Evolutionary conservation across 2,888 invertebrate genomes (phyloP).

Genomic region (Lepeophtheirus nordmannii): DNA sequence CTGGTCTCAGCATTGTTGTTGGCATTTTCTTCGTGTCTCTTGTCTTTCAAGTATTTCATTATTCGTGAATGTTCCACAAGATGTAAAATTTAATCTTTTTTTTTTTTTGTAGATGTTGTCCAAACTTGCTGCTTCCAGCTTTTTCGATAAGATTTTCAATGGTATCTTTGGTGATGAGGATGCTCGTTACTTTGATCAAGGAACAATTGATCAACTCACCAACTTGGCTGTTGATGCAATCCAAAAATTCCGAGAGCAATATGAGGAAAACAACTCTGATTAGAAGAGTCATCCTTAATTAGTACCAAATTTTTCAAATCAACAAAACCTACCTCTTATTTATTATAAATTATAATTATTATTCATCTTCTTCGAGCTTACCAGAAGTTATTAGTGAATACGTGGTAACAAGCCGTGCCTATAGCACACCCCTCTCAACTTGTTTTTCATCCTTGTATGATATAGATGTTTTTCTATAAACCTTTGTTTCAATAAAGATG

Average conservation of each 20-base stretch:
- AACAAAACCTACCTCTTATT: too few species aligned
- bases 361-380: too few species aligned
- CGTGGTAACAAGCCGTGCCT: too few species aligned
- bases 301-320: too few species aligned
- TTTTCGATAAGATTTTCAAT: not conserved
- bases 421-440: too few species aligned
- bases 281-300: too few species aligned
- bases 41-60: not conserved
- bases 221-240: slow-evolving; percentile 1
- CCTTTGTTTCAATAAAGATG: too few species aligned
- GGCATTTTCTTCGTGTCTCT: not conserved
- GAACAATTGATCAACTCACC: not conserved
- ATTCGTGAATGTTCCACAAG: not conserved
- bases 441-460: too few species aligned
- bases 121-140: not conserved
- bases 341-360: too few species aligned
- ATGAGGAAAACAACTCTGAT: not conserved
- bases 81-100: not conserved
- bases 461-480: too few species aligned
- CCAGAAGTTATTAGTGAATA: too few species aligned
- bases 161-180: slow-evolving; percentile 3
- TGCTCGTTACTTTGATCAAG: not conserved
- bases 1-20: not conserved
- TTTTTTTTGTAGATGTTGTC: not conserved
- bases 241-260: not conserved